These are phyloP conservation scores for Chrysaora quinquecirrha DNA, from an alignment of 30 jellyfish, hydroid and myxozoan genomes.

Conservation along the genomic window DNA sequence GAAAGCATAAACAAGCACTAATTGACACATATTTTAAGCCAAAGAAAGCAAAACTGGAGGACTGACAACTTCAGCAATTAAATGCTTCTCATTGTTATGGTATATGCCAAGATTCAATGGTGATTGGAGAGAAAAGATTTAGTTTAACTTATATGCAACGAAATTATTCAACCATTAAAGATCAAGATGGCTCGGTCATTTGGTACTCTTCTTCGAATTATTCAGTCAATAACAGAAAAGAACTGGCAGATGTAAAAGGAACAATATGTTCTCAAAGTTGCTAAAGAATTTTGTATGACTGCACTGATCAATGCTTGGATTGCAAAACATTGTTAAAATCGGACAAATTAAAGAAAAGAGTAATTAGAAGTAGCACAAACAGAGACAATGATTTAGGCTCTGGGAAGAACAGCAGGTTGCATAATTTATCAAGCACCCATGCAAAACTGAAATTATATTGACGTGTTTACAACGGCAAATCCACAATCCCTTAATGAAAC, in stretches of 20 bases:
- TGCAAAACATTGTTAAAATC: not conserved
- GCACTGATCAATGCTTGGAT: conserved; percentile 7
- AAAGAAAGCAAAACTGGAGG: too few species aligned
- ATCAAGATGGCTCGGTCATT: not conserved
- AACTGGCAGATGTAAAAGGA: conserved; percentile 8
- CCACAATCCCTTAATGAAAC: not conserved
- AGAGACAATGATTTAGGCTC: not conserved
- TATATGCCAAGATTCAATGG: conserved; percentile 11
- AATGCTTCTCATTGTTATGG: conserved; percentile 36
- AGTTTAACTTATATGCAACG: conserved; percentile 2
- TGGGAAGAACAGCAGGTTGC: not conserved
- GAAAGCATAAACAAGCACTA: too few species aligned
- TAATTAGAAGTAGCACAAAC: not conserved
- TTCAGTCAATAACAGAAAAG: not conserved
- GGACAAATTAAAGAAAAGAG: conserved; percentile 14
- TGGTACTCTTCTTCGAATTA: conserved; percentile 28
- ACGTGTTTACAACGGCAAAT: not conserved
- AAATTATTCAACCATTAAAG: conserved; percentile 21
- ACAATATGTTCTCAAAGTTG: conserved; percentile 20
- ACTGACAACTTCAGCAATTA: too few species aligned
- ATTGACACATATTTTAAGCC: too few species aligned
- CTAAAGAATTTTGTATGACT: not conserved
- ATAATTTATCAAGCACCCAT: not conserved
- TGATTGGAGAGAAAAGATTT: not conserved
- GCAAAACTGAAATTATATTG: not conserved